Percentiles rank a stretch among this genome's conserved stretches.
Conservation (phyloP, 1,140 invertebrate species). For the Nephila pilipes region DNA sequence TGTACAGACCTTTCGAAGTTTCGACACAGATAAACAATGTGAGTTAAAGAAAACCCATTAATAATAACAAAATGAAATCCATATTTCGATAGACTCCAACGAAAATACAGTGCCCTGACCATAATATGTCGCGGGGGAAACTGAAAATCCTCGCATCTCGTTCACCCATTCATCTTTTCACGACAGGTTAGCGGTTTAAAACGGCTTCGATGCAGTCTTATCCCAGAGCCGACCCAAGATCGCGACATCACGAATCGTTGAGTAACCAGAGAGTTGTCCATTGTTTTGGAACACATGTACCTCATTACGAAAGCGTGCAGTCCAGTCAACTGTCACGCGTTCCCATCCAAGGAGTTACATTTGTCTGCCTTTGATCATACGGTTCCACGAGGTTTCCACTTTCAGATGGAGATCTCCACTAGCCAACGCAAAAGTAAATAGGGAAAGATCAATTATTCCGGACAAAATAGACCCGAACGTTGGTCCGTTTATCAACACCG, state of each 20-base stretch:
- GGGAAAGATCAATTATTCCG: not conserved
- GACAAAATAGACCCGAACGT: not conserved
- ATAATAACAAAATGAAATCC: no score
- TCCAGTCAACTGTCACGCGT: not conserved
- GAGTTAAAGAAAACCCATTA: no score
- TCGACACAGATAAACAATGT: no score
- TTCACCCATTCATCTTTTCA: no score
- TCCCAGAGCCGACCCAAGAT: not conserved
- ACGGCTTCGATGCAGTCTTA: no score
- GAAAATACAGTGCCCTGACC: no score
- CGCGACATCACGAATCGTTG: not conserved
- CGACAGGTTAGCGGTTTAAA: no score
- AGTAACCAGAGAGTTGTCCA: not conserved
- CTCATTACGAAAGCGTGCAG: not conserved
- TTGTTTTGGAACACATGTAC: not conserved
- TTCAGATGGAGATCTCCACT: not conserved
- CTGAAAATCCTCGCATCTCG: no score
- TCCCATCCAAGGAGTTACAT: not conserved
- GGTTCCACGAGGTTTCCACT: no score
- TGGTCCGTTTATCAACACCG: not conserved
- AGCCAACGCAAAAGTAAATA: not conserved
- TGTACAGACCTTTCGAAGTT: no score
- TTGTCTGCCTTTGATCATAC: not conserved
- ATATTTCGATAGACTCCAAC: no score
- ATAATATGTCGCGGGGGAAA: no score